Percentiles rank a stretch among this genome's conserved stretches.
These are phyloP conservation scores for Rhogogaster chlorosoma DNA, from an alignment of 2,888 invertebrate genomes.

Conservation along the genomic window DNA sequence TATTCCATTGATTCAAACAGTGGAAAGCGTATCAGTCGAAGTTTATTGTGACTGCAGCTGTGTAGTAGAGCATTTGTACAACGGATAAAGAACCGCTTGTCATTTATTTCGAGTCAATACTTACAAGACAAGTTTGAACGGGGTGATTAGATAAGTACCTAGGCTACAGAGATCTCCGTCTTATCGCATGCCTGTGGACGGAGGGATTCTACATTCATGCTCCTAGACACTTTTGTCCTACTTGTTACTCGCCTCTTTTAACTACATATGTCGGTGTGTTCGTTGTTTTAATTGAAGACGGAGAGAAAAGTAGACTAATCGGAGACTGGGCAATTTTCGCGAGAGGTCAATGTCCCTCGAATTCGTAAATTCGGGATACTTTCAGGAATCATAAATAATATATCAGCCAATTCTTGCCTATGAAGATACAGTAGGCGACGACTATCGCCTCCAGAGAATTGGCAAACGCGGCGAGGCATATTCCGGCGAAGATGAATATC, in stretches of 20 bases:
- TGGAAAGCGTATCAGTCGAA: background rate
- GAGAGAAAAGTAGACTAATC: background rate
- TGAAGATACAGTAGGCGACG: conserved; percentile 73
- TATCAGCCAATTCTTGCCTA: conserved; percentile 60
- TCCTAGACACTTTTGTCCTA: background rate
- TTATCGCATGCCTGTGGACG: background rate
- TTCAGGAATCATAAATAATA: background rate
- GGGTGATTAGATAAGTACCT: conserved; percentile 25
- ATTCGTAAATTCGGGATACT: background rate
- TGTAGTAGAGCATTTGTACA: background rate
- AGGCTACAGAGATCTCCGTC: background rate
- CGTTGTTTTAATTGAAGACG: background rate
- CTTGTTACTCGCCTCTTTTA: background rate
- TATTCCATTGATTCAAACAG: background rate
- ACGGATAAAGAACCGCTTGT: background rate
- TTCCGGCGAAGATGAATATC: conserved; percentile 74
- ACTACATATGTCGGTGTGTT: background rate
- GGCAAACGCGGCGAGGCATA: conserved; percentile 76
- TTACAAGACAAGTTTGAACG: conserved; percentile 3
- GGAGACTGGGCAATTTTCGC: background rate
- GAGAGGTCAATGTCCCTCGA: background rate
- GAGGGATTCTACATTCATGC: background rate
- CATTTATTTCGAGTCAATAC: background rate
- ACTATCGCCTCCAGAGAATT: conserved; percentile 75
- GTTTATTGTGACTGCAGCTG: background rate